Conservation (phyloP, 2,113 vertebrate species). For the Onychorhynchus coronatus region DNA sequence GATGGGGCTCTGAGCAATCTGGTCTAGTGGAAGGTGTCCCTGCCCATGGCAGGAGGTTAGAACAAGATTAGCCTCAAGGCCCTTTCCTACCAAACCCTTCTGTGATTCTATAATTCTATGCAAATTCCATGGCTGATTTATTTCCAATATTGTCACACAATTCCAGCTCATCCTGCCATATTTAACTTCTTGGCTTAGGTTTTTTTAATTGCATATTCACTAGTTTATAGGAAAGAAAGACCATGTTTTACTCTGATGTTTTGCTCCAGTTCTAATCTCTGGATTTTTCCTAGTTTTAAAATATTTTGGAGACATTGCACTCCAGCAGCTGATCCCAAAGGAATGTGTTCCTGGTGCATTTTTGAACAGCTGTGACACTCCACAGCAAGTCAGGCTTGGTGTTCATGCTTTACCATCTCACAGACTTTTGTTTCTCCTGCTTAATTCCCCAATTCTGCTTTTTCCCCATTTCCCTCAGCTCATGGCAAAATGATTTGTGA, state of each 20-base stretch:
- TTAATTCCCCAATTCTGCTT: no score
- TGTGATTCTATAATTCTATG: not conserved
- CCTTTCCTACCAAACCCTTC: not conserved
- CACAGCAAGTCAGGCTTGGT: not conserved
- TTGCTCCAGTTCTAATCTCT: not conserved
- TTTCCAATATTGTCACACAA: not conserved
- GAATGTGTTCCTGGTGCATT: not conserved
- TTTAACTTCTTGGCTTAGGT: not conserved
- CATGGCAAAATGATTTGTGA: not conserved
- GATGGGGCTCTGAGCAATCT: not conserved
- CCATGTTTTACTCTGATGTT: not conserved
- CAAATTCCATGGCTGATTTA: not conserved
- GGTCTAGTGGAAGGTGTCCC: not conserved
- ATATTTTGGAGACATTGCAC: not conserved
- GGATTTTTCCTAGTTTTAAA: not conserved
- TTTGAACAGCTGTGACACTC: not conserved
- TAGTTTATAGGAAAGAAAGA: not conserved
- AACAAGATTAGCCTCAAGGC: fast-evolving
- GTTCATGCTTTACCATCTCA: not conserved
- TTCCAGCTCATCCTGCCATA: not conserved
- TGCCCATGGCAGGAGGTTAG: not conserved
- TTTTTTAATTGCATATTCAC: not conserved
- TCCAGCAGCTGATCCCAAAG: not conserved
- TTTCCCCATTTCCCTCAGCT: not conserved
- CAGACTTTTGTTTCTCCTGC: not conserved